phyloP scores from a whole-genome alignment of 2,888 invertebrate species.

The Branchellion lobata region DNA sequence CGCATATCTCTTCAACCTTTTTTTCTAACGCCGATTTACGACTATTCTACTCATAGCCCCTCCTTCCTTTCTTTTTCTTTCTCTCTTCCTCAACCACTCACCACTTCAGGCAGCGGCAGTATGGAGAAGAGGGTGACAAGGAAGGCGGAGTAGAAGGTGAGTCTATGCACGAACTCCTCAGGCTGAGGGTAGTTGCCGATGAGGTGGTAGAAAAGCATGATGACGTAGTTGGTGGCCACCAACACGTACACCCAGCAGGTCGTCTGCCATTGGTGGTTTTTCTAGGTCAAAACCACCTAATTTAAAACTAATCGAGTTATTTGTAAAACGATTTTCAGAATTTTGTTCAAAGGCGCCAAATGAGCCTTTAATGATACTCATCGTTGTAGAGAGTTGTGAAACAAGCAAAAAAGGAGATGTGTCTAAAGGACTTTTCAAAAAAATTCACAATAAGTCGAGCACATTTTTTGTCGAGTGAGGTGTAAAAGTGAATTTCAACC shows the following conservation, averaged over 20 bases:
- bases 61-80: not conserved
- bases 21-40: too few species aligned
- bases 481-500: not conserved
- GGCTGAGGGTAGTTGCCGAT: not conserved
- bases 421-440: not conserved
- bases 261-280: not conserved
- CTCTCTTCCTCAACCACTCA: not conserved
- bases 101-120: not conserved
- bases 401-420: not conserved
- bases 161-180: not conserved
- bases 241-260: not conserved
- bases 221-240: not conserved
- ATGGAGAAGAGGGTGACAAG: not conserved
- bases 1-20: too few species aligned
- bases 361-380: too few species aligned
- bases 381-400: not conserved
- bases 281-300: too few species aligned
- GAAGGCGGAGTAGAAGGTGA: not conserved
- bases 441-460: not conserved
- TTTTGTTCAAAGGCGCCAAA: too few species aligned
- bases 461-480: too few species aligned
- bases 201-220: not conserved
- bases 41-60: not conserved
- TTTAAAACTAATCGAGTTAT: too few species aligned
- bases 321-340: too few species aligned